Conservation (phyloP, 2,113 vertebrate genomes). For the Megaptera novaeangliae region DNA sequence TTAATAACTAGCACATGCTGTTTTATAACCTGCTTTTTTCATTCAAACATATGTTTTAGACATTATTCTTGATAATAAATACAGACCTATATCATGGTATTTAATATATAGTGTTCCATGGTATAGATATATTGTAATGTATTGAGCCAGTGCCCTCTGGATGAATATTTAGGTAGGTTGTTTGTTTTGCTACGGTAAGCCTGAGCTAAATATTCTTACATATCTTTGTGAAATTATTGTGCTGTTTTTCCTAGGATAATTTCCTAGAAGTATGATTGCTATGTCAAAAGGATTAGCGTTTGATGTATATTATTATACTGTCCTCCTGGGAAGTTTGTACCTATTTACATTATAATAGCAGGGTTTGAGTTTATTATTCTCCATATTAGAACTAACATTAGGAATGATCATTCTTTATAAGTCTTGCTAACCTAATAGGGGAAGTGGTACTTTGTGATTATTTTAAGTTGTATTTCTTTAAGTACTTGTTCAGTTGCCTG, state of each 20-base stretch:
- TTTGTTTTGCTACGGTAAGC: neutral
- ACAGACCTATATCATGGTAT: neutral
- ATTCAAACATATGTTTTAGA: neutral
- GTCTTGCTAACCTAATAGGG: neutral
- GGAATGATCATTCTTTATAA: neutral
- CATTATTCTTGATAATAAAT: neutral
- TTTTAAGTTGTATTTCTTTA: neutral
- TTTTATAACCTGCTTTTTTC: neutral
- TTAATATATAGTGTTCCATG: neutral
- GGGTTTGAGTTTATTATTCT: neutral
- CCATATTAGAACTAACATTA: neutral
- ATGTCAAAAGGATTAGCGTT: neutral
- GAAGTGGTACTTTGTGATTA: neutral
- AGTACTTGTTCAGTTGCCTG: neutral
- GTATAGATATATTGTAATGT: neutral
- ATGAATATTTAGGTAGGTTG: neutral
- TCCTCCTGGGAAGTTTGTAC: neutral
- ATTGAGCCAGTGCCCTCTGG: neutral
- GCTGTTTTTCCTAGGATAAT: neutral
- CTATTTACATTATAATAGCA: neutral
- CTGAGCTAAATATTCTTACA: neutral
- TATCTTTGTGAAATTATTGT: neutral
- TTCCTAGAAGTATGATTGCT: neutral
- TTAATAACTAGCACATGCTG: neutral
- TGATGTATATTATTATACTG: neutral